A percentile compares a stretch with the other conserved stretches of the same genome.
Conservation (phyloP, 2,113 vertebrate species). For the Eudorcas thomsonii region DNA sequence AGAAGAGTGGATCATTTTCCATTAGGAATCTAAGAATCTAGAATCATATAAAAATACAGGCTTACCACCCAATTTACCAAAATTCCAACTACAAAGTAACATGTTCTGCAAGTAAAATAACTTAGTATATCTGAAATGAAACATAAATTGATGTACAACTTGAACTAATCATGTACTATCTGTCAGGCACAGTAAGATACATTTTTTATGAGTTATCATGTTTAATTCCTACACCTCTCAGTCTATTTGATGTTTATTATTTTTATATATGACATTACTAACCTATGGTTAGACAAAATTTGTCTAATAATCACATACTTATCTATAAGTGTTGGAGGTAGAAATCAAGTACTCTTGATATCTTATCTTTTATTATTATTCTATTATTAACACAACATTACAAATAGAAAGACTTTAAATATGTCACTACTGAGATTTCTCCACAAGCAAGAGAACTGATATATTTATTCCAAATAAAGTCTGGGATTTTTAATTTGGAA, state of each 20-base stretch:
- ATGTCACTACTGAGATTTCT: background rate
- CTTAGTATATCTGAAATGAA: background rate
- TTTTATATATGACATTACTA: background rate
- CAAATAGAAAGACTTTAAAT: background rate
- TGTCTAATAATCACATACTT: background rate
- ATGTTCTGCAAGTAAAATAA: background rate
- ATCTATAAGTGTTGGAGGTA: background rate
- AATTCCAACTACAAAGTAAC: background rate
- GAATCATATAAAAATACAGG: background rate
- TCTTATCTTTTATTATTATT: background rate
- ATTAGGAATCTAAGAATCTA: background rate
- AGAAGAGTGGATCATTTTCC: background rate
- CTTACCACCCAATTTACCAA: background rate
- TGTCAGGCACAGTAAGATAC: background rate
- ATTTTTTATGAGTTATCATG: background rate
- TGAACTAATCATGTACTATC: background rate
- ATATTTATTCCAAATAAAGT: background rate
- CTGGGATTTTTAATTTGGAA: background rate
- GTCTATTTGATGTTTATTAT: background rate
- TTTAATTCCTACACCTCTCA: background rate
- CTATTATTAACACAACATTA: background rate
- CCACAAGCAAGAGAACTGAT: background rate
- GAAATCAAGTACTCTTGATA: background rate
- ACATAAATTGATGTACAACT: background rate
- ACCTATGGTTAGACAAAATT: background rate